Conservation (phyloP, 1,140 invertebrate species). For the Babylonia areolata region DNA sequence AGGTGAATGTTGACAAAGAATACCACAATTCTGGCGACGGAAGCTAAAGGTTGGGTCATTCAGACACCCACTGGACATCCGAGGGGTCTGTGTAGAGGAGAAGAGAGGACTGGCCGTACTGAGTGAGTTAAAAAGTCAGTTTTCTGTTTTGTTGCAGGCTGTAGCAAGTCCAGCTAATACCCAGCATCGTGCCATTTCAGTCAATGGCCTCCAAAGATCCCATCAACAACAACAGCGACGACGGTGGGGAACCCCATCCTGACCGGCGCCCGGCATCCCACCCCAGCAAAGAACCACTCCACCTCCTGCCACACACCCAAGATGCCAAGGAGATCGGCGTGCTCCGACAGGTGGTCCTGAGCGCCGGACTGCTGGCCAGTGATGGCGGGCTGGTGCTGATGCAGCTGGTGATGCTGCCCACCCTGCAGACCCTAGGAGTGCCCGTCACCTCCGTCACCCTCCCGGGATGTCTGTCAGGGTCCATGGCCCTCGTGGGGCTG, state of each 20-base stretch:
- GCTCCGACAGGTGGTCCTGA: background rate
- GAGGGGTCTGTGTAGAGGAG: no score
- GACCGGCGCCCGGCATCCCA: background rate
- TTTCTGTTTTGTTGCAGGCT: no score
- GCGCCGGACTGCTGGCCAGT: background rate
- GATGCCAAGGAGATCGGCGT: background rate
- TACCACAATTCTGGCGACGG: no score
- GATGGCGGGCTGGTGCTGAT: background rate
- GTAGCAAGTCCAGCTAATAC: no score
- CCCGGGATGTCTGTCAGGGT: background rate
- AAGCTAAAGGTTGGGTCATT: no score
- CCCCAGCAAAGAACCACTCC: background rate
- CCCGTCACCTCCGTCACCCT: constrained; percentile 18
- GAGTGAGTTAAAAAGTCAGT: no score
- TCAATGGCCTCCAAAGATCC: background rate
- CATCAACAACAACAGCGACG: background rate
- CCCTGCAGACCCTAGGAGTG: constrained; percentile 5
- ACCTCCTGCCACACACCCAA: background rate
- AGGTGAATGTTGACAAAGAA: no score
- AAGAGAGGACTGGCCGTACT: no score
- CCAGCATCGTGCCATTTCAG: no score
- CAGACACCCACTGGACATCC: no score
- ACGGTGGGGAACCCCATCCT: background rate
- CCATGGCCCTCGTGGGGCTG: background rate
- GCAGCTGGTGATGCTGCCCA: constrained; percentile 2